Conservation (phyloP, 1,140 invertebrate species). For the Archivesica marissinica region DNA sequence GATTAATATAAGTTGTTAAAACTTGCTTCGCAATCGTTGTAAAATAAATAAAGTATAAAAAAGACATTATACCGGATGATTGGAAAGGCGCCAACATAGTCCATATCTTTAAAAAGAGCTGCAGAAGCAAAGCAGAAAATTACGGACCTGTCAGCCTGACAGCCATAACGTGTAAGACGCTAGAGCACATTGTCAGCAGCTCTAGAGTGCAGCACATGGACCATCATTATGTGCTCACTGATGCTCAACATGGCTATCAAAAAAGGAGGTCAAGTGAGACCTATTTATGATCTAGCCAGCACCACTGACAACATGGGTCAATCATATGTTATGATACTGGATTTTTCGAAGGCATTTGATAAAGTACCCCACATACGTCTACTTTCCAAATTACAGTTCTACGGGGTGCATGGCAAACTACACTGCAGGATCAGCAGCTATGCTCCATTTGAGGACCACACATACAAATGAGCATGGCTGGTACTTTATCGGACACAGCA, state of each 20-base stretch:
- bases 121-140: conserved; percentile 35
- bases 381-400: not conserved
- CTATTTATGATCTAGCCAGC: conserved; percentile 30
- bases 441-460: not conserved
- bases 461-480: conserved; percentile 13
- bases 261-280: conserved; percentile 34
- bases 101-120: conserved; percentile 59
- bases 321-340: conserved; percentile 18
- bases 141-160: conserved; percentile 62
- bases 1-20: too few relatives aligned
- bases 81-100: conserved; percentile 59
- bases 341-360: conserved; percentile 56
- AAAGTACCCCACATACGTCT: conserved; percentile 19
- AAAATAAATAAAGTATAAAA: too few relatives aligned
- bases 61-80: conserved; percentile 54
- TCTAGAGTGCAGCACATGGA: conserved; percentile 39
- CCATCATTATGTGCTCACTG: not conserved
- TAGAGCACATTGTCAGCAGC: conserved; percentile 36
- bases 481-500: not conserved
- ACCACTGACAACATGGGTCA: not conserved
- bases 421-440: not conserved
- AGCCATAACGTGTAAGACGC: conserved; percentile 33
- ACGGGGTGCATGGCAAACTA: conserved; percentile 4
- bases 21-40: too few relatives aligned
- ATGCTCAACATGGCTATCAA: conserved; percentile 48